Percentiles rank a stretch among this genome's conserved stretches.
Conservation (phyloP, 1,140 invertebrate species). For the Drosophila murphyi region DNA sequence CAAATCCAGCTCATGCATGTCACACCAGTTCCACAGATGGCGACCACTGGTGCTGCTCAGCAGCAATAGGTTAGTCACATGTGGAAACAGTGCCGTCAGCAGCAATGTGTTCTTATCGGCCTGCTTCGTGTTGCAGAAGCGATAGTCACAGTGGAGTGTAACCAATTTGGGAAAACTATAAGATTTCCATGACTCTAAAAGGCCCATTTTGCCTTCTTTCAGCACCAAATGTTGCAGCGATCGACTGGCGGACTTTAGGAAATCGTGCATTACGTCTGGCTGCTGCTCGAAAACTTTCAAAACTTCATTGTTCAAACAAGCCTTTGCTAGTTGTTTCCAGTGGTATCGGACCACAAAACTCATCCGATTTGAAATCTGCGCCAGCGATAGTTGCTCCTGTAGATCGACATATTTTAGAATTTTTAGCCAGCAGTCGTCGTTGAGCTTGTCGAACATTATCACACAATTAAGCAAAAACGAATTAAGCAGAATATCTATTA, state of each 20-base stretch:
- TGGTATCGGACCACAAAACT: constrained; percentile 20
- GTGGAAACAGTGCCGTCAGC: constrained; percentile 51
- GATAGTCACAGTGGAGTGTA: constrained; percentile 22
- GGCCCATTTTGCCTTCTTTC: not conserved
- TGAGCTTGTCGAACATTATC: constrained; percentile 23
- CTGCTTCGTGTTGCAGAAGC: not conserved
- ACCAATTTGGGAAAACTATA: constrained; percentile 43
- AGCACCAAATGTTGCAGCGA: constrained; percentile 38
- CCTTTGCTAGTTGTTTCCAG: constrained; percentile 23
- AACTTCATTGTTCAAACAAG: not conserved
- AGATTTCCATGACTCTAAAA: constrained; percentile 19
- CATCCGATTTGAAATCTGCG: constrained; percentile 7
- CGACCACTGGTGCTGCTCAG: constrained; percentile 39
- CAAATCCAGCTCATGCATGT: constrained; percentile 53
- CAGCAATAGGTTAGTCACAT: constrained; percentile 36
- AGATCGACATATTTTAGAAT: constrained; percentile 42
- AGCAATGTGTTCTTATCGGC: constrained; percentile 39
- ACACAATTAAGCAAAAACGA: not conserved
- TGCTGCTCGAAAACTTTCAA: constrained; percentile 19
- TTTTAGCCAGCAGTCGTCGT: constrained; percentile 46
- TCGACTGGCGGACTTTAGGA: constrained; percentile 27
- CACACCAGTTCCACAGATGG: constrained; percentile 40
- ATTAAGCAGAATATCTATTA: not conserved
- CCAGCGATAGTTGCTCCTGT: constrained; percentile 39
- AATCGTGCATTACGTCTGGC: constrained; percentile 24